These are phyloP conservation scores for Ariolimax columbianus DNA, from an alignment of 2,888 invertebrate species.

Conservation along the genomic window DNA sequence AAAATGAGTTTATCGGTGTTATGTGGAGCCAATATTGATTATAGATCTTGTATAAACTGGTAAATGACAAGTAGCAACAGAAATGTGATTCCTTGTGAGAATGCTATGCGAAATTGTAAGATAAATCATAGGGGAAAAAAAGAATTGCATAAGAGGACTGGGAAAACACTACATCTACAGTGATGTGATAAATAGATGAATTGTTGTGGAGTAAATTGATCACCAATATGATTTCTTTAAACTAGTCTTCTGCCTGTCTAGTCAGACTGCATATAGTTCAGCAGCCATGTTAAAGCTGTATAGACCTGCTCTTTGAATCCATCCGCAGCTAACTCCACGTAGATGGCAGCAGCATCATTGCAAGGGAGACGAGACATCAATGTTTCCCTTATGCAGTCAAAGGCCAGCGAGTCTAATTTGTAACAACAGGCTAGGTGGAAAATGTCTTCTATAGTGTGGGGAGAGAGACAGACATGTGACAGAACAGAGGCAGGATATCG, in stretches of 20 bases:
- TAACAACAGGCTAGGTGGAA: conserved; percentile 42
- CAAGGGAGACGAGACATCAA: conserved; percentile 22
- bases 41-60: too few relatives aligned
- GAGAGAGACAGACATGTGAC: conserved; percentile 37
- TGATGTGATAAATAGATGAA: too few relatives aligned
- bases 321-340: conserved; percentile 17
- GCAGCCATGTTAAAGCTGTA: conserved; percentile 12
- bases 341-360: conserved; percentile 14
- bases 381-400: conserved; percentile 44
- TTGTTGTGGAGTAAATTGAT: too few relatives aligned
- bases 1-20: too few relatives aligned
- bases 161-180: too few relatives aligned
- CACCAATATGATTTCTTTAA: too few relatives aligned
- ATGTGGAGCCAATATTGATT: too few relatives aligned
- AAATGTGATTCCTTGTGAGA: too few relatives aligned
- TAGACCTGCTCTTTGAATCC: conserved; percentile 33
- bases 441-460: conserved; percentile 27
- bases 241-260: not conserved
- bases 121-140: too few relatives aligned
- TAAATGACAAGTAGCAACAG: too few relatives aligned
- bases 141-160: too few relatives aligned
- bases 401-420: conserved; percentile 32
- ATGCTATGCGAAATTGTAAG: too few relatives aligned
- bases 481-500: conserved; percentile 55
- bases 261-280: not conserved